phyloP scores from a whole-genome alignment of 2,113 vertebrate species.

The Petaurus breviceps region DNA sequence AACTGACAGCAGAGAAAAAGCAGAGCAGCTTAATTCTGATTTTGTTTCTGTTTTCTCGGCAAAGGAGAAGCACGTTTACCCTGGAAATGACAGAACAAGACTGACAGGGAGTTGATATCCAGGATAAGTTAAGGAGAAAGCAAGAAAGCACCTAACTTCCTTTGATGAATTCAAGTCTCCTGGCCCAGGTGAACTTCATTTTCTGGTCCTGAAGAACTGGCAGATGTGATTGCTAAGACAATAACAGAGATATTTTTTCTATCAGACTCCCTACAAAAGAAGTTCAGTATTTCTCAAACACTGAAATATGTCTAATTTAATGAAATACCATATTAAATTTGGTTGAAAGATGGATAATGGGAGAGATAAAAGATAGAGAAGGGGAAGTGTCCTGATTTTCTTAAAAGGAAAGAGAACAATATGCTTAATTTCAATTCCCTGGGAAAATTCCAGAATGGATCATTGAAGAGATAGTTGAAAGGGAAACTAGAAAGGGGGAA shows the following conservation, averaged over 20 bases:
- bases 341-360: background rate
- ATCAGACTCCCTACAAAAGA: background rate
- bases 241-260: background rate
- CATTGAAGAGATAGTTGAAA: background rate
- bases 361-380: background rate
- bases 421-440: background rate
- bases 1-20: background rate
- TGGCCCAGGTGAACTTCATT: background rate
- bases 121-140: background rate
- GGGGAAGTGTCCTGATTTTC: background rate
- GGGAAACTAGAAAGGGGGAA: background rate
- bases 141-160: background rate
- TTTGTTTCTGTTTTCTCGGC: background rate
- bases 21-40: background rate
- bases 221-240: background rate
- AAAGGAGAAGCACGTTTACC: background rate
- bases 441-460: background rate
- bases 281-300: background rate
- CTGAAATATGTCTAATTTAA: background rate
- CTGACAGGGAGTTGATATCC: background rate
- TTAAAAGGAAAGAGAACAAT: background rate
- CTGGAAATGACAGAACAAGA: background rate
- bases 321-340: background rate
- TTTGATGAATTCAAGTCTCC: background rate
- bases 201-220: background rate